Conservation (phyloP, 2,797 vertebrate species). For the Emydoidea blandingii region DNA sequence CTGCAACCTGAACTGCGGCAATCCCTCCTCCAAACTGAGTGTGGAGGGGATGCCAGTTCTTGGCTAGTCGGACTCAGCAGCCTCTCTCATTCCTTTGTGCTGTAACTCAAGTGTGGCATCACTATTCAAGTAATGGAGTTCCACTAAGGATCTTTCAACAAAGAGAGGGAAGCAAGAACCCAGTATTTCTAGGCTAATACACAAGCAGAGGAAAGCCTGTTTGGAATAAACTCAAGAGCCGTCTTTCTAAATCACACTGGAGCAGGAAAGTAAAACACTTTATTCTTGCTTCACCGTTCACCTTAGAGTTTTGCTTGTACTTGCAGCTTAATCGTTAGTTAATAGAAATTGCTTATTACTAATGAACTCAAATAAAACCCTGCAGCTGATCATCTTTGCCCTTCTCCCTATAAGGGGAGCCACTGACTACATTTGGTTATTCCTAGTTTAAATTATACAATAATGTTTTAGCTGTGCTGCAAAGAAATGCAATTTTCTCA, state of each 20-base stretch:
- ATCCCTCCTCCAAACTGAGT: neutral
- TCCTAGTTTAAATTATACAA: slow-evolving; percentile 13
- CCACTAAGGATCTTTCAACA: neutral
- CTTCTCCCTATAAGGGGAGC: neutral
- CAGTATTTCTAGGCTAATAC: neutral
- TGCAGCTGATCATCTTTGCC: neutral
- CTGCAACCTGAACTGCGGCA: neutral
- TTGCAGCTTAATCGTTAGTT: neutral
- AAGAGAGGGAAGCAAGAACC: neutral
- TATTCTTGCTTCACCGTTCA: neutral
- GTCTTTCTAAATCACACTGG: neutral
- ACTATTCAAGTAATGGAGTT: neutral
- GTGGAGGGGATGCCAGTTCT: neutral
- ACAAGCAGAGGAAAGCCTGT: neutral
- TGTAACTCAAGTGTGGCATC: neutral
- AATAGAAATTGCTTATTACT: neutral
- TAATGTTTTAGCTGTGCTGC: neutral
- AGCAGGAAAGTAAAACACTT: neutral
- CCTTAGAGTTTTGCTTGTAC: neutral
- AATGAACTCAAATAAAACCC: neutral
- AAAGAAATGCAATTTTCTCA: neutral
- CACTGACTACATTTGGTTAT: neutral
- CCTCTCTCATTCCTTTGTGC: neutral
- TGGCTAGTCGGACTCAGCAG: neutral
- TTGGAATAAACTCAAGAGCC: neutral